Percentiles rank a stretch among this genome's conserved stretches.
These are phyloP conservation scores for Homarus americanus DNA, from an alignment of 1,140 invertebrate species.

Conservation along the genomic window DNA sequence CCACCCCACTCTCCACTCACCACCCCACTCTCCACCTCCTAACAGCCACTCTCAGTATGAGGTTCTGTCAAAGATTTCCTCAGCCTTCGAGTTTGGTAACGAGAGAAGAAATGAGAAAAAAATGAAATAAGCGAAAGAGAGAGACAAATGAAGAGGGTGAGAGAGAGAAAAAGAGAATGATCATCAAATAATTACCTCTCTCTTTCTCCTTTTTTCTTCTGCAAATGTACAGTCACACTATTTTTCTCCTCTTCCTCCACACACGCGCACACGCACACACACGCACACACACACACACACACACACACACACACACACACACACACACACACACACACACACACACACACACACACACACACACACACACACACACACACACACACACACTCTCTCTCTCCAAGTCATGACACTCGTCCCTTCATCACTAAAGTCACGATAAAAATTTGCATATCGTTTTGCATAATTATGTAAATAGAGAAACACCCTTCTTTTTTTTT, in stretches of 20 bases:
- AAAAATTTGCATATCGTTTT: constrained; percentile 55
- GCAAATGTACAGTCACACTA: neutral
- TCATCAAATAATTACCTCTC: neutral
- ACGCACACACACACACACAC: constrained; percentile 1
- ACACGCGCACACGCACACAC: neutral
- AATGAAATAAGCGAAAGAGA: neutral
- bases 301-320: constrained; percentile 16
- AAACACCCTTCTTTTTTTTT: neutral
- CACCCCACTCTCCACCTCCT: too few species aligned
- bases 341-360: constrained; percentile 8
- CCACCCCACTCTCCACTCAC: too few species aligned
- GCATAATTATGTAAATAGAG: constrained; percentile 63
- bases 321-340: constrained; percentile 16
- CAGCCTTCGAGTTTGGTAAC: too few species aligned
- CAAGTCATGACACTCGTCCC: constrained; percentile 33
- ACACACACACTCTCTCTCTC: neutral
- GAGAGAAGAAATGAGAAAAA: too few species aligned
- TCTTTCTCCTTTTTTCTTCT: neutral
- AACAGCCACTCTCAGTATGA: too few species aligned
- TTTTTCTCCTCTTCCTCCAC: too few species aligned
- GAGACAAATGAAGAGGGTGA: neutral
- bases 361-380: neutral
- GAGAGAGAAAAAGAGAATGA: neutral
- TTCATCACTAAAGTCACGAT: constrained; percentile 52
- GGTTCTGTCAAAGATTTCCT: too few species aligned